Evolutionary conservation across 2,888 invertebrate genomes (phyloP), one percentile per base, ranked within the genome.

Genomic region (Bellardia pandia): DNA sequence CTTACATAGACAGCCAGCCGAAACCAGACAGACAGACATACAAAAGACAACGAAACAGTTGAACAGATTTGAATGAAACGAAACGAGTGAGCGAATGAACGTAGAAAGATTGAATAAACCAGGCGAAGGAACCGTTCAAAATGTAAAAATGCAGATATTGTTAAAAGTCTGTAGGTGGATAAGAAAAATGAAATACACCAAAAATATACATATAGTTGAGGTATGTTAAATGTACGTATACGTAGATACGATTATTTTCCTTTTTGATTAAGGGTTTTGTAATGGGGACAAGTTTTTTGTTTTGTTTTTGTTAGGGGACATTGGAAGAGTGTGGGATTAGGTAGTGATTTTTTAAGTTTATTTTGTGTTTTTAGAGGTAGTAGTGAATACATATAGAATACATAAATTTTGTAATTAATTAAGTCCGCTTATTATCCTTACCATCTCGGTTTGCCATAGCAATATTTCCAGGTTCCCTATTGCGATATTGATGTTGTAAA

Each of bases 91-190:
- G 76, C 71, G 71, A 77, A 75, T 74, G 58, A 69, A 71, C 76
- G 60, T 64, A 77, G 60, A 64, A 77, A 68, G 60, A 60, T 76
- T 71, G 76, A 77, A 83, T 42, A 69, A 62, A 76, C 60, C 51
- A 33, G 30, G 30, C 53, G 33, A 62, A 83, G 76, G 71, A 83
- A 83, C 83, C 79, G 62, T 80, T 76, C 30, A 56, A 69, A 80
- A 85, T 77, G 53, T 58, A 68, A 75, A 68, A 11, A 40, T 58
- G 66, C 30, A 85, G 53, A 85, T 76, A 71, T 75, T 79, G 74
- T 56, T 85, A 62, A 80, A 83, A 83, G 71, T 83, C 75, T 85
- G 85, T 85, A 85, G 85, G 85, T 85, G 85, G 85, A 85, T 85
- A 85, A 85, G 79, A 75, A 85, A 85, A 85, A 85, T 78, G 48